Conservation (phyloP, 1,140 invertebrate species). For the Theocolax elegans region DNA sequence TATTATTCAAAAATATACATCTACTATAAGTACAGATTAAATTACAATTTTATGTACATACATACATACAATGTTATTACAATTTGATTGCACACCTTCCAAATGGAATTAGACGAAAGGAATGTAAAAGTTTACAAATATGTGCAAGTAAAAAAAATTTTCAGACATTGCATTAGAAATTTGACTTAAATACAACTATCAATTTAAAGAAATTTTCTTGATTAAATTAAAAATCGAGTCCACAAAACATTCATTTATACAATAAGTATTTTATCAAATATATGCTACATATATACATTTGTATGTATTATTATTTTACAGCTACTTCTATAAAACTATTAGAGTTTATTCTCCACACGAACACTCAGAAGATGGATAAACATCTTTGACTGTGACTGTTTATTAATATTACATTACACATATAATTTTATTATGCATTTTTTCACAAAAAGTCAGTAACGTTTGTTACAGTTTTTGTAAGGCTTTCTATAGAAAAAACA, state of each 20-base stretch:
- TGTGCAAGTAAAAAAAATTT: too few species aligned
- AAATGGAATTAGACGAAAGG: conserved; percentile 8
- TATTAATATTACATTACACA: conserved; percentile 16
- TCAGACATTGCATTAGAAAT: conserved; percentile 15
- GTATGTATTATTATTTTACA: neutral
- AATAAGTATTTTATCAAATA: too few species aligned
- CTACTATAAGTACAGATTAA: neutral
- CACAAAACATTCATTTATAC: too few species aligned
- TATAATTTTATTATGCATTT: conserved; percentile 26
- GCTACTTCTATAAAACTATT: conserved; percentile 30
- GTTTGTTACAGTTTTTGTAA: conserved; percentile 9
- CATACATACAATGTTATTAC: conserved; percentile 1
- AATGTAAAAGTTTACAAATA: conserved; percentile 14
- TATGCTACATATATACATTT: conserved; percentile 12
- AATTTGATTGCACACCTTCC: conserved; percentile 9
- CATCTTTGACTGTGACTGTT: neutral
- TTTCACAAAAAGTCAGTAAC: conserved; percentile 6
- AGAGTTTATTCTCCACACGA: conserved; percentile 19
- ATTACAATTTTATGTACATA: too few species aligned
- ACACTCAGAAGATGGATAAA: neutral
- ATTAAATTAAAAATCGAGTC: too few species aligned
- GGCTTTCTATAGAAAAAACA: neutral
- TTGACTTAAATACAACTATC: neutral
- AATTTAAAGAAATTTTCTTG: too few species aligned
- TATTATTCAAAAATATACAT: too few species aligned